Base-by-base conservation (phyloP, 23 tunicate genomes). In the Aplidium turbinatum region DNA sequence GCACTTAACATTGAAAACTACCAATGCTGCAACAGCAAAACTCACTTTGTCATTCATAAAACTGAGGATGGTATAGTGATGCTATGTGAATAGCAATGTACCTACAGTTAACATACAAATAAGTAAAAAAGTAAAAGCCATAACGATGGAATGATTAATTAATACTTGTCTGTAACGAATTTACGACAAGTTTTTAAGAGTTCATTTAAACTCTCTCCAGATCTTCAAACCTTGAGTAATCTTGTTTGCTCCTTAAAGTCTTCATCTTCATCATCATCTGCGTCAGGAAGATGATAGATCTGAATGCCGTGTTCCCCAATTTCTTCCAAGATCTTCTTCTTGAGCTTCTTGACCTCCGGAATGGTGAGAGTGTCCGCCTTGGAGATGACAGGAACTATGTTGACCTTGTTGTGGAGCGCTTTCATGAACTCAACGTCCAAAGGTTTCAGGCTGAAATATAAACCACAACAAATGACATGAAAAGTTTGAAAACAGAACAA, bases 201-300 rank as follows among this genome's bases (percentile, higher is more conserved):
- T n/a, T n/a, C n/a, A n/a, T n/a, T n/a, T n/a, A n/a, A n/a, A n/a
- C n/a, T n/a, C 48, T 9, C 13, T 42, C 16, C 16, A 42, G 16
- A 9, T 42, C 0, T 71, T 46, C 61, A 33, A 31, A 95, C 99
- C 84, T 87, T 78, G 29, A 95, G 50, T 4, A 63, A 64, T 57
- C 99, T 62, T 25, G 99, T 95, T 75, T 95, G 99, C 62, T 95
- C 99, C 48, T 95, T 95, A 48, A 88, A 95, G 22, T 95, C 99
- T 68, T 95, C 99, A 67, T 95, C 99, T 58, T 95, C 99, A 57
- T 95, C 99, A 33, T 95, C 99, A 61, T 95, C 99, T 7, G 95
- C 99, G 63, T 95, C 99, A 3, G 99, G 99, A 38, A 95, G 96
- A 58, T 89, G 92, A 52, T 95, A 95, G 42, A 95, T 95, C 68